phyloP scores from a whole-genome alignment of 2,888 invertebrate species.

The Tipula helvola region DNA sequence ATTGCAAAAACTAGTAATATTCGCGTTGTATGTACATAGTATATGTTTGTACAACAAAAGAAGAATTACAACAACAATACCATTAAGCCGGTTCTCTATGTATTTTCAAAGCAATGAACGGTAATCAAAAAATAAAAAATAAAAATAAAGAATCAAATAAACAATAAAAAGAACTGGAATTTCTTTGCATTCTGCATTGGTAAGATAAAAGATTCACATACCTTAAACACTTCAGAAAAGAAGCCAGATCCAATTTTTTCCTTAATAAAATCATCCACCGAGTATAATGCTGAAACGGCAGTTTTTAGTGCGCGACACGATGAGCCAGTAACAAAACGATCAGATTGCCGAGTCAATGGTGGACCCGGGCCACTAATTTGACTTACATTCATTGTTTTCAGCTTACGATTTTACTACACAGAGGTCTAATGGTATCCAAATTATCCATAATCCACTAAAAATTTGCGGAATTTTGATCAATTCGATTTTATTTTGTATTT shows the following conservation, averaged over 20 bases:
- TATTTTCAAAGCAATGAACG: slow-evolving; percentile 7
- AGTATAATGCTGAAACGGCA: slow-evolving; percentile 82
- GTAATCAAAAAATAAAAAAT: not conserved
- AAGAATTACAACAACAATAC: not conserved
- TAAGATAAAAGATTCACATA: slow-evolving; percentile 36
- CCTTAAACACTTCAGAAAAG: slow-evolving; percentile 97
- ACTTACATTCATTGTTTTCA: slow-evolving; percentile 35
- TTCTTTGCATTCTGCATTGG: not conserved
- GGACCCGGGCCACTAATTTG: slow-evolving; percentile 33
- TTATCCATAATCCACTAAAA: not conserved
- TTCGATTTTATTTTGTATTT: not conserved
- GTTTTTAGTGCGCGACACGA: slow-evolving; percentile 84
- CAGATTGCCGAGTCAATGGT: slow-evolving; percentile 33
- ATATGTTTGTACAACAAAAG: not conserved
- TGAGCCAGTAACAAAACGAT: slow-evolving; percentile 51
- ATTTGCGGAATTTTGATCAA: not conserved
- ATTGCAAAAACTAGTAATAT: not conserved
- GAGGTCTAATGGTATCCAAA: not conserved
- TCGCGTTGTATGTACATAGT: not conserved
- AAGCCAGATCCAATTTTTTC: slow-evolving; percentile 92
- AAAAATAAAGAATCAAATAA: not conserved
- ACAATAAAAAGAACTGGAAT: not conserved
- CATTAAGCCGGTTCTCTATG: not conserved
- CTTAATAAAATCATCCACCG: slow-evolving; percentile 85
- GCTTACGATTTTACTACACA: slow-evolving; percentile 18